Evolutionary conservation across 2,888 invertebrate genomes (phyloP), one percentile per base, ranked within the genome.

Genomic region (Ennomos erosarius): DNA sequence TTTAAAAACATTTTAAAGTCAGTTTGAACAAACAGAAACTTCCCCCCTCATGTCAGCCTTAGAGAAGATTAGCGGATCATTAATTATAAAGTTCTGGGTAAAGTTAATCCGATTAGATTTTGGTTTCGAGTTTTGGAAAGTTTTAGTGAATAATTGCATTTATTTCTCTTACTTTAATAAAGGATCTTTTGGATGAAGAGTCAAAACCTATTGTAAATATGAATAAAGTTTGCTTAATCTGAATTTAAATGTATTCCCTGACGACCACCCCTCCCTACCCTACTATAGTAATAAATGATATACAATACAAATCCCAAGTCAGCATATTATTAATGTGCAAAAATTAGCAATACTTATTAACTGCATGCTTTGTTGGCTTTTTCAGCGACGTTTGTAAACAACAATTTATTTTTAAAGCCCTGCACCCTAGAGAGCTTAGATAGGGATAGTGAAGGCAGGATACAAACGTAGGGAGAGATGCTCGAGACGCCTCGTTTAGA

Each of bases 31-130:
- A 65, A 66, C 48, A 53, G 49, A 56, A 75, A 74, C 67, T 78
- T 75, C 69, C 71, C 69, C 74, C 70, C 72, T 71, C 77, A 75
- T 75, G 79, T 80, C 84, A 81, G 78, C 73, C 75, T 75, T 67
- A 59, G 68, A 70, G 64, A 75, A 84, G 82, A 84, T 84, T 82
- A 84, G 77, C 73, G 77, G 72, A 79, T 80, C 79, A 84, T 84
- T 84, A 81, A 85, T 84, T 81, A 84, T 74, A 81, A 84, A 85
- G 79, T 84, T 84, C 79, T 69, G 69, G 69, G 69, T 64, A 75
- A 75, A 78, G 79, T 81, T 78, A 77, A 81, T 79, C 74, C 76
- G 73, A 78, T 79, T 78, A 81, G 79, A 73, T 78, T 78, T 76
- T 74, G 72, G 71, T 76, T 75, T 74, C 70, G 62, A 66, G 70